Conservation (phyloP, 2,888 invertebrate genomes). For the Orthosia cruda region DNA sequence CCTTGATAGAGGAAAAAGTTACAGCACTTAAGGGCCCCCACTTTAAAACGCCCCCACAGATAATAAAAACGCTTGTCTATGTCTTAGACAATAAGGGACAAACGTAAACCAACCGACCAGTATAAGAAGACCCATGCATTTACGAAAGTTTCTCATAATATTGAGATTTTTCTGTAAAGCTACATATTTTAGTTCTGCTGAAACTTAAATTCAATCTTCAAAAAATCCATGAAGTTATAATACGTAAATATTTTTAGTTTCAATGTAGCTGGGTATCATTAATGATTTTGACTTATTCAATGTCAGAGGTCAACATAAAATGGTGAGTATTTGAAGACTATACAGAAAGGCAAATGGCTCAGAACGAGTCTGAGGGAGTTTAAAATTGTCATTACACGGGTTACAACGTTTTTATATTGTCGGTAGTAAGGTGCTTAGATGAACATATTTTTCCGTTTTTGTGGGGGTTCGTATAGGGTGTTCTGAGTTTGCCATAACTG, state of each 20-base stretch:
- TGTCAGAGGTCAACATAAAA: conserved; percentile 68
- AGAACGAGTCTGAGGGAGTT: conserved; percentile 86
- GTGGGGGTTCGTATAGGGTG: conserved; percentile 71
- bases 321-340: conserved; percentile 79
- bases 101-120: conserved; percentile 81
- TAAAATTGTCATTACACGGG: conserved; percentile 90
- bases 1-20: conserved; percentile 80
- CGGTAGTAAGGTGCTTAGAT: conserved; percentile 82
- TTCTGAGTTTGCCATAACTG: conserved; percentile 9
- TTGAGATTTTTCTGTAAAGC: accelerated
- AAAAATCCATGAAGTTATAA: not conserved
- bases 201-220: not conserved
- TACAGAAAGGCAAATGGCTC: conserved; percentile 86
- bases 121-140: conserved; percentile 67
- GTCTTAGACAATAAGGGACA: conserved; percentile 89
- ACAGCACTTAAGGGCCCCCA: conserved; percentile 87
- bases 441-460: conserved; percentile 81
- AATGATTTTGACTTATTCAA: conserved; percentile 6
- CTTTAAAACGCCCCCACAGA: conserved; percentile 89
- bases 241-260: not conserved
- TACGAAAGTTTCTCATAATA: not conserved
- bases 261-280: accelerated
- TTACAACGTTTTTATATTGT: conserved; percentile 87
- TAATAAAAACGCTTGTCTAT: conserved; percentile 90
- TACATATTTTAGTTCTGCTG: not conserved